Conservation (phyloP, 2,888 invertebrate genomes). For the Ectobius pallidus region DNA sequence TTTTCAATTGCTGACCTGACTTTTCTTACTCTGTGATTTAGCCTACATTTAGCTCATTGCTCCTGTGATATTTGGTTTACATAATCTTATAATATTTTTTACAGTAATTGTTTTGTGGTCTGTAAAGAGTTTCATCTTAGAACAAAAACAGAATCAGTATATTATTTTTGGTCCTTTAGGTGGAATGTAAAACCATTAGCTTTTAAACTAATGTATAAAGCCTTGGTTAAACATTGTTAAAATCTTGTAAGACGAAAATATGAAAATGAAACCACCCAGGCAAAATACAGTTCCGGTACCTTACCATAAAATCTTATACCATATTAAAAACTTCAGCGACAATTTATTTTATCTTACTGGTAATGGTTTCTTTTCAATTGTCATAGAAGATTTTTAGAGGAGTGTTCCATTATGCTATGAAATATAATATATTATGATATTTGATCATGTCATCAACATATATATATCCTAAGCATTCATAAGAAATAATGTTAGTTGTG, state of each 20-base stretch:
- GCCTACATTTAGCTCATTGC: too few species aligned
- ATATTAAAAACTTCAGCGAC: neutral
- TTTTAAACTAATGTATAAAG: neutral
- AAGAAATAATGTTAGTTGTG: too few species aligned
- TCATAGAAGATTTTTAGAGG: neutral
- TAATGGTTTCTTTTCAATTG: neutral
- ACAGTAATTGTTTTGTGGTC: too few species aligned
- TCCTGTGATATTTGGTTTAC: too few species aligned
- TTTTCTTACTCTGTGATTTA: too few species aligned
- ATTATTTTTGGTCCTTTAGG: constrained; percentile 20
- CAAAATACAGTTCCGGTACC: neutral
- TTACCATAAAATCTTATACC: neutral
- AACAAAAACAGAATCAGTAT: neutral
- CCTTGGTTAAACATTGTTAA: neutral
- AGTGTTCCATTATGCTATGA: neutral
- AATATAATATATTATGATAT: neutral
- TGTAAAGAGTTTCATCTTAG: too few species aligned
- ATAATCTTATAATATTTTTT: too few species aligned
- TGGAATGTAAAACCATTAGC: constrained; percentile 14
- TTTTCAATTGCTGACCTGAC: too few species aligned
- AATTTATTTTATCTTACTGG: neutral
- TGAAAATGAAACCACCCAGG: neutral
- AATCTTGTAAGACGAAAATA: neutral
- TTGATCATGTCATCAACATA: neutral
- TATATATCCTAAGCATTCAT: neutral